Percentiles rank a stretch among this genome's conserved stretches.
Conservation (phyloP, 2,113 vertebrate genomes). For the Pterocles gutturalis region DNA sequence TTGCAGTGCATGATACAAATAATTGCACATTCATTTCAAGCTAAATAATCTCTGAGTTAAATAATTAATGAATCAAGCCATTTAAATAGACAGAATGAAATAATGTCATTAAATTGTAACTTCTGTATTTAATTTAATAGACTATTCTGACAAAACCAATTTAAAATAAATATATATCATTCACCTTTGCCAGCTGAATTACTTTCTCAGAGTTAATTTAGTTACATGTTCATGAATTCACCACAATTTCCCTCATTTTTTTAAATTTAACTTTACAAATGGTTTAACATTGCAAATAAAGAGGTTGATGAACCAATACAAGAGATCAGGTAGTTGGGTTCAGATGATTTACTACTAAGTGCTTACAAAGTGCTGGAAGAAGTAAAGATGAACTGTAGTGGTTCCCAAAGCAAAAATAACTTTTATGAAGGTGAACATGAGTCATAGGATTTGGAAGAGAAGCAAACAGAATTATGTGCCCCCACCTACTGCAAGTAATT, state of each 20-base stretch:
- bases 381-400: conserved; percentile 2
- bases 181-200: conserved; percentile 25
- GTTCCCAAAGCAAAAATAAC: conserved; percentile 61
- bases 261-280: conserved; percentile 10
- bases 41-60: conserved; percentile 6
- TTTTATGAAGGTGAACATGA: conserved; percentile 45
- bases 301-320: neutral
- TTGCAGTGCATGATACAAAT: neutral
- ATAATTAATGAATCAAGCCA: conserved; percentile 24
- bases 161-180: conserved; percentile 26
- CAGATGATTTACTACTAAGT: conserved; percentile 18
- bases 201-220: neutral
- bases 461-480: conserved; percentile 47
- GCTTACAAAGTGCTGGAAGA: neutral
- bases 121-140: conserved; percentile 7
- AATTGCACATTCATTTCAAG: neutral
- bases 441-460: conserved; percentile 46
- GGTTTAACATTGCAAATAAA: conserved; percentile 20
- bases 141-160: conserved; percentile 8
- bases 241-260: neutral
- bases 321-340: neutral
- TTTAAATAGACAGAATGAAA: conserved; percentile 23
- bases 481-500: conserved; percentile 56
- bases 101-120: neutral
- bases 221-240: neutral